phyloP scores from a whole-genome alignment of 1,140 invertebrate species.

The Atta colombica region DNA sequence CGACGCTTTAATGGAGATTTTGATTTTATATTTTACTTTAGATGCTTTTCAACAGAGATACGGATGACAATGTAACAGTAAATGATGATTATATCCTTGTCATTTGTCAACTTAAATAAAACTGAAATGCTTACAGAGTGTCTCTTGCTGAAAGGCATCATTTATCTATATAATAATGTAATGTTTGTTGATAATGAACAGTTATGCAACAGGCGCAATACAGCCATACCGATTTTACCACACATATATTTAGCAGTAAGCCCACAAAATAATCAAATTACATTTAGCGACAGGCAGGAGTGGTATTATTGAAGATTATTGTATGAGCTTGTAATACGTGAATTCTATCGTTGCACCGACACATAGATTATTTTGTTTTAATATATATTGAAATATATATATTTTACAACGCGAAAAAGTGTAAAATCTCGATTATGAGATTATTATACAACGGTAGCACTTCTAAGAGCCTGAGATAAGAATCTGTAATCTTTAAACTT shows the following conservation, averaged over 20 bases:
- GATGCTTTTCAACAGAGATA: too few relatives aligned
- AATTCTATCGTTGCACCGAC: slow-evolving; percentile 29
- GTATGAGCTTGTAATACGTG: slow-evolving; percentile 33
- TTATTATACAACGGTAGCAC: not conserved
- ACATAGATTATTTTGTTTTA: slow-evolving; percentile 2
- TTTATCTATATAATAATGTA: slow-evolving; percentile 19
- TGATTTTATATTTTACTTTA: slow-evolving; percentile 6
- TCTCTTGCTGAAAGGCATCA: too few relatives aligned
- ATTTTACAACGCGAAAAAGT: slow-evolving; percentile 14
- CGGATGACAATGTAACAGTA: too few relatives aligned
- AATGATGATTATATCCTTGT: too few relatives aligned
- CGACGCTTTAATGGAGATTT: not conserved
- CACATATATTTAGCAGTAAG: slow-evolving; percentile 9
- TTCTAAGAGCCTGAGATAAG: not conserved
- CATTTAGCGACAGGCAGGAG: not conserved
- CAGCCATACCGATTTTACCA: not conserved
- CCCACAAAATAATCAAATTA: slow-evolving; percentile 32
- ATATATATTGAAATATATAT: not conserved
- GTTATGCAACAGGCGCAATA: not conserved
- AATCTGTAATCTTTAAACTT: slow-evolving; percentile 3
- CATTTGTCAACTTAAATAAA: too few relatives aligned
- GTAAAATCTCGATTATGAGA: not conserved
- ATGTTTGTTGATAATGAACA: not conserved
- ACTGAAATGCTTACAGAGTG: too few relatives aligned
- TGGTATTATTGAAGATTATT: slow-evolving; percentile 12